Evolutionary conservation across 2,113 vertebrate species (phyloP).

Genomic region (Thymallus thymallus): DNA sequence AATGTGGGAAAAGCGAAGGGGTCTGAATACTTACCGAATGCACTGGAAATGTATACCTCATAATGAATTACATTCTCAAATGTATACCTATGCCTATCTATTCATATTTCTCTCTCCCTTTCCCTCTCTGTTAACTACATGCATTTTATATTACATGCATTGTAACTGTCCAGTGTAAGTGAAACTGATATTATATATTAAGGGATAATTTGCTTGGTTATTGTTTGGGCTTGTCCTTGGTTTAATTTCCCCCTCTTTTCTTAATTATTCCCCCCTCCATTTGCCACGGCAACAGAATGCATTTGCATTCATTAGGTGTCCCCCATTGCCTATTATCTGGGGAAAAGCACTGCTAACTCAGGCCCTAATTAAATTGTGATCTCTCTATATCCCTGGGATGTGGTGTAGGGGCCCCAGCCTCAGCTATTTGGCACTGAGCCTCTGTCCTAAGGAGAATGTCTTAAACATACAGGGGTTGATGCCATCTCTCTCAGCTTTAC

Average conservation of each 20-base stretch:
- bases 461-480: not conserved
- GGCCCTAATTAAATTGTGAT: constrained; percentile 19
- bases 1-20: too few relatives aligned
- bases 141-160: not conserved
- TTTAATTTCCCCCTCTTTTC: not conserved
- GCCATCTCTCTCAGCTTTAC: constrained; percentile 8
- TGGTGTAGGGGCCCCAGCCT: not conserved
- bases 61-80: too few relatives aligned
- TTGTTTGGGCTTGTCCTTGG: constrained; percentile 28
- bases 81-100: too few relatives aligned
- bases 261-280: constrained; percentile 17
- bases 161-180: not conserved
- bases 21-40: too few relatives aligned
- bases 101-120: not conserved
- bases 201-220: constrained; percentile 10
- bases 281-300: constrained; percentile 23
- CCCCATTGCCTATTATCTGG: not conserved
- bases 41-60: too few relatives aligned
- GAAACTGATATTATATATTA: constrained; percentile 19
- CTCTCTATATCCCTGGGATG: constrained; percentile 23
- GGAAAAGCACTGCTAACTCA: constrained; percentile 12
- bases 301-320: constrained; percentile 29
- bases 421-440: constrained; percentile 1
- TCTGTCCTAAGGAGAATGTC: not conserved
- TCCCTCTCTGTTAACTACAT: not conserved